Base-by-base conservation (phyloP, 2,888 invertebrate genomes). In the Panopea generosa region DNA sequence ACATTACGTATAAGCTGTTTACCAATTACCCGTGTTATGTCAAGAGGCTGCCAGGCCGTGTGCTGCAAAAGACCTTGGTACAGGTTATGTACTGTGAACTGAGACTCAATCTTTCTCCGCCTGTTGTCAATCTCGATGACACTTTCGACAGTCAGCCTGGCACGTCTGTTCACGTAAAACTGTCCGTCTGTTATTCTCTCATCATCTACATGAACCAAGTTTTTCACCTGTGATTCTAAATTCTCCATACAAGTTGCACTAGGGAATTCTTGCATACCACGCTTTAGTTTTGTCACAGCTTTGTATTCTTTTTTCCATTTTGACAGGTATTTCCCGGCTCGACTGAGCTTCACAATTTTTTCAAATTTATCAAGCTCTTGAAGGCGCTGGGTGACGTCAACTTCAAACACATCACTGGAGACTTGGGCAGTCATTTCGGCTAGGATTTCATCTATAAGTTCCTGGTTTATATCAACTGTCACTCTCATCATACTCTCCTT, bases 191-290 rank as follows among this genome's bases (percentile, higher is more conserved):
- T 26, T 18, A 83, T 60, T 33, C 75, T 71, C 0, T 67, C 72
- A 27, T 81, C 61, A 6, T 81, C 74, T 2, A 72, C 79, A 14
- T 81, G 83, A 33, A 86, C 62, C 26, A 90, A 52, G 3, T 45
- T 24, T 6, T 78, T 57, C 7, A 84, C 49, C 40, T 82, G 82
- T 4, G 80, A 77, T 4, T 63, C 55, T 2, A 62, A 47, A 24
- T 65, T 56, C 16, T 76, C 72, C 84, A 85, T 82, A 6, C 77
- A 81, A 1, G 88, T 89, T 1, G 90, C 86, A 49, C 86, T 72
- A 0, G 92, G 92, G 72, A 92, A 92, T 18, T 86, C 87, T 50
- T 87, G 53, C 89, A 91, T 89, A n/a, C 88, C 84, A 16, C 89
- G 75, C 65, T 90, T 89, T 29, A 89, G 78, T 38, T 89, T 87